Conservation (phyloP, 2,113 vertebrate genomes). For the Corydoras sp. region DNA sequence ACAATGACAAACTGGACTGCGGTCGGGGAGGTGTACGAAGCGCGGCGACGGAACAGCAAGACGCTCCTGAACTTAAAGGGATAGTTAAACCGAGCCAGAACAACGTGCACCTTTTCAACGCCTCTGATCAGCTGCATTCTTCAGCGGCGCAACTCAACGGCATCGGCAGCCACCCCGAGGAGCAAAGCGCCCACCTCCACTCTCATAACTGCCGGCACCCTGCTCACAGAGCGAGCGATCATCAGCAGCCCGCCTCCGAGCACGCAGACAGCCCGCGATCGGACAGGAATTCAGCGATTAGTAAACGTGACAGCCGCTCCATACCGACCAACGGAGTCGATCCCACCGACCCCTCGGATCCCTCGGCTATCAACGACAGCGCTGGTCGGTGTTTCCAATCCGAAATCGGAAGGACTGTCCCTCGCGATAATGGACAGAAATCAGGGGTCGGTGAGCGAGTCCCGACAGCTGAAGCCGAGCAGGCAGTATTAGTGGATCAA, state of each 20-base stretch:
- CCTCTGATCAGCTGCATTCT: constrained; percentile 72
- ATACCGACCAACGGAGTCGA: constrained; percentile 58
- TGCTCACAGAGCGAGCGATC: constrained; percentile 52
- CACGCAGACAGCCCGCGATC: constrained; percentile 56
- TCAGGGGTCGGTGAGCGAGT: constrained; percentile 21
- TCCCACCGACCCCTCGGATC: constrained; percentile 61
- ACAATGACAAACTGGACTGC: constrained; percentile 55
- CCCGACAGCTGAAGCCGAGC: constrained; percentile 53
- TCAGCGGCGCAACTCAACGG: constrained; percentile 82
- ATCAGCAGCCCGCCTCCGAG: constrained; percentile 52
- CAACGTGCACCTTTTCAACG: constrained; percentile 69
- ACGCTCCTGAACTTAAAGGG: constrained; percentile 54
- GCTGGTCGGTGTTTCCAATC: constrained; percentile 38
- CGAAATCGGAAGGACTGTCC: constrained; percentile 65
- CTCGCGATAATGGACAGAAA: constrained; percentile 26
- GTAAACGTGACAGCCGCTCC: constrained; percentile 61
- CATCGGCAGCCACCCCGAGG: constrained; percentile 71
- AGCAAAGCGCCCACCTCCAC: constrained; percentile 65
- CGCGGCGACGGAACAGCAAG: constrained; percentile 52
- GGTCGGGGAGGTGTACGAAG: constrained; percentile 58
- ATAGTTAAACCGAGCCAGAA: constrained; percentile 61
- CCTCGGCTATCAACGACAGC: constrained; percentile 50
- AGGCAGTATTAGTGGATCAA: constrained; percentile 63
- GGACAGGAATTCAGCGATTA: constrained; percentile 55
- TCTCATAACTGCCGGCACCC: constrained; percentile 67